These are phyloP conservation scores for Stegastes partitus DNA, from an alignment of 2,113 vertebrate genomes.

Conservation along the genomic window DNA sequence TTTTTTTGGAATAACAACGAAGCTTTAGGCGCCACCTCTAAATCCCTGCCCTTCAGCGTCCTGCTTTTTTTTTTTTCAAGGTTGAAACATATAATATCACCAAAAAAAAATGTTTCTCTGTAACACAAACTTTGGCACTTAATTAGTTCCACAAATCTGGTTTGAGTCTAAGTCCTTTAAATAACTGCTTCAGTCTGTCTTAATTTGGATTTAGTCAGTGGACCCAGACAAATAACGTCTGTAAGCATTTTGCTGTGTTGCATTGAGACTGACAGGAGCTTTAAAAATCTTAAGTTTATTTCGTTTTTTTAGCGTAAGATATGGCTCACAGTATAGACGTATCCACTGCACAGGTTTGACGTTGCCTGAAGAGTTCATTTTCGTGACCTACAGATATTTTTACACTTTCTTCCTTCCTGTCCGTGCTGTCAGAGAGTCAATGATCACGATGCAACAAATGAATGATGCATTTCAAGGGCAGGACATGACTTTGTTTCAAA, in stretches of 20 bases:
- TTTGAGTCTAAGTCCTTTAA: slow-evolving; percentile 26
- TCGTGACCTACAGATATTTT: neutral
- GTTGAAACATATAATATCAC: neutral
- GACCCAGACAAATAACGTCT: slow-evolving; percentile 55
- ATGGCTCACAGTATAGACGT: neutral
- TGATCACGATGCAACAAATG: neutral
- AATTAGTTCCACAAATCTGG: slow-evolving; percentile 54
- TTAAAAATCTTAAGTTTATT: neutral
- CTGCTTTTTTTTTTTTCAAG: neutral
- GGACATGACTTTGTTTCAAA: slow-evolving; percentile 6
- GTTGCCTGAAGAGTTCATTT: neutral
- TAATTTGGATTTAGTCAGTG: slow-evolving; percentile 52
- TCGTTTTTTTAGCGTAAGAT: neutral
- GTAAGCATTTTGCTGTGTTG: slow-evolving; percentile 21
- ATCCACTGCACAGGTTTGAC: neutral
- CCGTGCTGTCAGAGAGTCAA: too few species aligned
- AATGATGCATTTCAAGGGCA: neutral
- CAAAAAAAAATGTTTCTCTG: slow-evolving; percentile 13
- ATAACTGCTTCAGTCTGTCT: slow-evolving; percentile 20
- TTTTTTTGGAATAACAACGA: neutral
- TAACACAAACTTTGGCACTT: slow-evolving; percentile 25
- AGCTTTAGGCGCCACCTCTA: neutral
- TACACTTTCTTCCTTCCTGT: neutral
- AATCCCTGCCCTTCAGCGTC: neutral
- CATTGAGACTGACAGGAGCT: slow-evolving; percentile 28